phyloP scores from a whole-genome alignment of 2,113 vertebrate genomes.

The Apaloderma vittatum region DNA sequence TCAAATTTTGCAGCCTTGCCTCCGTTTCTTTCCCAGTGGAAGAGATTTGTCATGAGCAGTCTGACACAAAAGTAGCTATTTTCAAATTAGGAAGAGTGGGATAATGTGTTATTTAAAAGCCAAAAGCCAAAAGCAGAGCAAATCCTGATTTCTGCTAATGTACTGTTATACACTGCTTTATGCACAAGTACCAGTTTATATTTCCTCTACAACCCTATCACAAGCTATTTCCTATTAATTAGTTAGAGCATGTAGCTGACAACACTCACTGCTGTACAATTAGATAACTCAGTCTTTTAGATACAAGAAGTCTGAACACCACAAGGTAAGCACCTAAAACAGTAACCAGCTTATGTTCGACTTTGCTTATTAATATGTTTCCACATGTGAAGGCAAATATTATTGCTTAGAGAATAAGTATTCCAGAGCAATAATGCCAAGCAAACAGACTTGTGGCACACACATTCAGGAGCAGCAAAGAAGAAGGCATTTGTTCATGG shows the following conservation, averaged over 20 bases:
- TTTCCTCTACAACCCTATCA: constrained; percentile 1
- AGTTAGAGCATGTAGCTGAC: not conserved
- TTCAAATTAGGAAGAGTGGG: not conserved
- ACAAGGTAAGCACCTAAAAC: not conserved
- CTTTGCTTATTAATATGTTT: constrained; percentile 11
- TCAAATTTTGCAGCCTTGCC: not conserved
- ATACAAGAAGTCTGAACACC: not conserved
- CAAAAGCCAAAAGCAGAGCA: not conserved
- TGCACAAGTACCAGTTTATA: not conserved
- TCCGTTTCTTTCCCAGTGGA: not conserved
- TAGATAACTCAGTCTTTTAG: not conserved
- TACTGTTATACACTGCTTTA: not conserved
- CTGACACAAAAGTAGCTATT: not conserved
- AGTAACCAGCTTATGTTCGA: not conserved
- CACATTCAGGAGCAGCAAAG: not conserved
- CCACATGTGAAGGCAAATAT: not conserved
- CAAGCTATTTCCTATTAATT: constrained; percentile 15
- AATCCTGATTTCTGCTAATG: constrained; percentile 15
- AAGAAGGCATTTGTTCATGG: constrained; percentile 2
- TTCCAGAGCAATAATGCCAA: constrained; percentile 18
- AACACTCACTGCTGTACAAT: not conserved
- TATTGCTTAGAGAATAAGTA: constrained; percentile 12
- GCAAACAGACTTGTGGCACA: constrained; percentile 4
- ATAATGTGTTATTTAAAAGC: not conserved
- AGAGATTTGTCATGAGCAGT: rapidly evolving